These are phyloP conservation scores for Heliangelus exortis DNA, from an alignment of 2,797 vertebrate species.

Conservation along the genomic window DNA sequence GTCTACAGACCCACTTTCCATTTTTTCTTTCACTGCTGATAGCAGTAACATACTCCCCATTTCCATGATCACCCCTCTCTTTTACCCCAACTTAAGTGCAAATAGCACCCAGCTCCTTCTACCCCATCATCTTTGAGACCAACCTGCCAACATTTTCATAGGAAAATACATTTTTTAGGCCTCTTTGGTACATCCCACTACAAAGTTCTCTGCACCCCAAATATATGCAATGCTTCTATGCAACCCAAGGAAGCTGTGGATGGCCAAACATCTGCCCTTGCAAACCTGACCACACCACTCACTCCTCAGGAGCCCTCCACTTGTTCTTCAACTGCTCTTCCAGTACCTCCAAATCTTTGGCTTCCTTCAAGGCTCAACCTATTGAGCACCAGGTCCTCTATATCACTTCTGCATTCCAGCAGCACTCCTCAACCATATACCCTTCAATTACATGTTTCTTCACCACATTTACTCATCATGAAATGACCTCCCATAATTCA, in stretches of 20 bases:
- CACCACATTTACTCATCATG: rapidly evolving
- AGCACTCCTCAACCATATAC: neutral
- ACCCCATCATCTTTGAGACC: neutral
- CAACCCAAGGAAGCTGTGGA: neutral
- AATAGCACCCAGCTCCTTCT: neutral
- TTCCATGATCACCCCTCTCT: neutral
- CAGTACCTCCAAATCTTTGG: neutral
- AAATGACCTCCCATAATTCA: neutral
- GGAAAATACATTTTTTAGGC: neutral
- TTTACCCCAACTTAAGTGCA: neutral
- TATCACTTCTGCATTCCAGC: neutral
- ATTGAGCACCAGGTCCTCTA: rapidly evolving
- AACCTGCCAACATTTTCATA: neutral
- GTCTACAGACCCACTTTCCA: neutral
- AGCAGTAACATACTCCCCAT: rapidly evolving
- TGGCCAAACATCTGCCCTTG: neutral
- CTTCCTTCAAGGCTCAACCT: neutral
- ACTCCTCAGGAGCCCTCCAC: neutral
- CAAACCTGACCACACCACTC: neutral
- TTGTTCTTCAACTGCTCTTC: neutral
- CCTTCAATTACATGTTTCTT: neutral
- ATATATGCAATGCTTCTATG: rapidly evolving
- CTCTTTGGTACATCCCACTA: neutral
- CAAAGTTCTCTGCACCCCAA: neutral
- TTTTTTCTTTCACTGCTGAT: neutral